Conservation (phyloP, 2,113 vertebrate species). For the Chloropsis hardwickii region DNA sequence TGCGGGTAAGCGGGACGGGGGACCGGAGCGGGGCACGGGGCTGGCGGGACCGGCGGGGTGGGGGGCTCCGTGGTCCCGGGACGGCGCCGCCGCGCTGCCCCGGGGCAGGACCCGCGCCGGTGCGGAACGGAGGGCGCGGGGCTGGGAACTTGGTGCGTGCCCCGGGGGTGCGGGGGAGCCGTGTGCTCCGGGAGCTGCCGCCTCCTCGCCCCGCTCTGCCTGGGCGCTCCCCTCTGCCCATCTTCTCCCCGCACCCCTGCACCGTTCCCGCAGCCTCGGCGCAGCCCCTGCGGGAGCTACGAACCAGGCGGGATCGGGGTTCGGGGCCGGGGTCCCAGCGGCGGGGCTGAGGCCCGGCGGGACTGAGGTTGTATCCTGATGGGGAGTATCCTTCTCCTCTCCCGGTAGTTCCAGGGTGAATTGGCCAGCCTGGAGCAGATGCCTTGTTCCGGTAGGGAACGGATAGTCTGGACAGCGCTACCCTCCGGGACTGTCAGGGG, state of each 20-base stretch:
- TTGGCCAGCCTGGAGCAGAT: not conserved
- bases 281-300: not conserved
- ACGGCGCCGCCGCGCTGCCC: not conserved
- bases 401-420: not conserved
- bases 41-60: not conserved
- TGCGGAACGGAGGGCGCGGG: not conserved
- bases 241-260: not conserved
- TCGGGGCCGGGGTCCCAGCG: not conserved
- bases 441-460: not conserved
- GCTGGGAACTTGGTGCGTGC: not conserved
- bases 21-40: not conserved
- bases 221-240: not conserved
- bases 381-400: not conserved
- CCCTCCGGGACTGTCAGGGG: not conserved
- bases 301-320: not conserved
- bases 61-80: not conserved
- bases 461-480: not conserved
- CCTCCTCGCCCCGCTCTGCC: not conserved
- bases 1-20: slow-evolving; percentile 59
- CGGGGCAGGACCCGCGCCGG: not conserved
- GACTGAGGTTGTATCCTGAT: not conserved
- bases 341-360: not conserved
- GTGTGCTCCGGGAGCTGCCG: not conserved
- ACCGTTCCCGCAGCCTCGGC: not conserved
- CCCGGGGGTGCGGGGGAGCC: not conserved